Base-by-base conservation (phyloP, 2,113 vertebrate species). In the Apeltes quadracus region DNA sequence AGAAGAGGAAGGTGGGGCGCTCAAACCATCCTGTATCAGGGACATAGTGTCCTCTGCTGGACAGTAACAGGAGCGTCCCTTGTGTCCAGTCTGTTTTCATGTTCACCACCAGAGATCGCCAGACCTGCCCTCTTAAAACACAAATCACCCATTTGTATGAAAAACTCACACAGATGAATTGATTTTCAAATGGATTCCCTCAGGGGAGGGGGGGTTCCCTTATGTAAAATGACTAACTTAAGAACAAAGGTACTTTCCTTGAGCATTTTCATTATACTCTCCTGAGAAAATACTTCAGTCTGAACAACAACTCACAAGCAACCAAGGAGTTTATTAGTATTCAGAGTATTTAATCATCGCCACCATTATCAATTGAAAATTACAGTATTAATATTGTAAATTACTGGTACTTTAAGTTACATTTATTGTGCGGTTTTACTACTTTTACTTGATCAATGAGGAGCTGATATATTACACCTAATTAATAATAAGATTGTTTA, bases 31-130 rank as follows among this genome's bases (percentile, higher is more conserved):
- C 10, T 72, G 22, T 46, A 16, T 67, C 67, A 61, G 72, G 38
- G 5, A 4, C 23, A 34, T 82, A 78, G 84, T 82, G 89, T 27
- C 84, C 84, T 67, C 90, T 92, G 75, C 64, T 91, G 90, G 84
- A 66, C 39, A 54, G 0, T 13, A 4, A n/a, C 1, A 27, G 22
- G 2, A 39, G 7, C 56, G 61, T 1, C 14, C 7, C 32, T 3
- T 3, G 3, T 29, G 2, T 13, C 0, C 0, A 3, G 16, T 2
- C 0, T 56, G 22, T 50, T 51, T 20, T 22, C 1, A n/a, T 55
- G 25, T 51, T 34, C 7, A 50, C 80, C 87, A 75, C 84, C 41
- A 66, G 76, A 32, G 82, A 44, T 27, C 72, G 75, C 83, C 69
- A 76, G 20, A 88, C 38, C 32, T 69, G 4, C 53, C 15, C 27